Conservation (phyloP, 2,888 invertebrate species). For the Gordius sp. region DNA sequence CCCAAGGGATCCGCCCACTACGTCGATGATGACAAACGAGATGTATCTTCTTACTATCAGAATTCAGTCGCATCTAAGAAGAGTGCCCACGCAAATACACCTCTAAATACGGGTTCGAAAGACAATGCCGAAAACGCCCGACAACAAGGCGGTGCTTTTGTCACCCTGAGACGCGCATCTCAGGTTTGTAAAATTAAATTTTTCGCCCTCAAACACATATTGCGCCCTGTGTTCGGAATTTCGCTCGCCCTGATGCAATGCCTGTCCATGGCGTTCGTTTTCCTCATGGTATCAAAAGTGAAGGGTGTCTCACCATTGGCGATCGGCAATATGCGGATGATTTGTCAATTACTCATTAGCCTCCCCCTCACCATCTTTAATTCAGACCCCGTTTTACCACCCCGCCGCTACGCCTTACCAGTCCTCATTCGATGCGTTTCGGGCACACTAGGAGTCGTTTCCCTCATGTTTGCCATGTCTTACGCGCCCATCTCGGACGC, state of each 20-base stretch:
- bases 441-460: conserved; percentile 6
- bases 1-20: too few relatives aligned
- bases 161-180: too few relatives aligned
- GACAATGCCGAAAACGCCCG: too few relatives aligned
- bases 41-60: too few relatives aligned
- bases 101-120: too few relatives aligned
- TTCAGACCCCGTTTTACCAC: neutral
- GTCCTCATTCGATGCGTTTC: neutral
- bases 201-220: too few relatives aligned
- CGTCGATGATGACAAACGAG: too few relatives aligned
- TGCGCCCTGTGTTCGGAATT: neutral
- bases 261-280: neutral
- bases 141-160: too few relatives aligned
- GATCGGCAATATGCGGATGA: conserved; percentile 8
- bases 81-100: too few relatives aligned
- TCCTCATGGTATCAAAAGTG: neutral
- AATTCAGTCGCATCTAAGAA: too few relatives aligned
- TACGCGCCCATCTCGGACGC: conserved; percentile 10
- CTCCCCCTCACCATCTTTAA: neutral
- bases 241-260: neutral
- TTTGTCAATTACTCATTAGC: neutral
- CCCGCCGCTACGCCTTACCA: neutral
- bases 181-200: too few relatives aligned
- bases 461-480: conserved; percentile 13
- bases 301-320: neutral